A percentile compares a stretch with the other conserved stretches of the same genome.
Evolutionary conservation across 2,113 vertebrate genomes (phyloP).

Genomic region (crab-eating macaque (Macaca fascicularis)): DNA sequence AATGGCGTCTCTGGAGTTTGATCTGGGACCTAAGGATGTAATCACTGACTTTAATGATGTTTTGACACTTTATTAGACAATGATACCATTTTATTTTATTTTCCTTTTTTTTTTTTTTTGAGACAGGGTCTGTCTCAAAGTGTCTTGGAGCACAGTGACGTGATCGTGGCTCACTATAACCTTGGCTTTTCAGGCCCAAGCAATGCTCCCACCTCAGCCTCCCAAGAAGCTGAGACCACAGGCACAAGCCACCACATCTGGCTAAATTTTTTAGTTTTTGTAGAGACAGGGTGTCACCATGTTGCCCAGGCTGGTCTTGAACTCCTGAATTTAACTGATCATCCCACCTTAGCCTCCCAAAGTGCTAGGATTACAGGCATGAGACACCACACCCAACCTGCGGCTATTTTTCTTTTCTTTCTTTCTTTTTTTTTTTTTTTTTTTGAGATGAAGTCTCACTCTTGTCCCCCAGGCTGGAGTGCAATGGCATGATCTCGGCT

Average conservation of each 20-base stretch:
- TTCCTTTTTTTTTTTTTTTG: too few relatives aligned
- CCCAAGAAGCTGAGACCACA: neutral
- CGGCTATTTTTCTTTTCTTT: too few relatives aligned
- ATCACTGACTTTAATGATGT: neutral
- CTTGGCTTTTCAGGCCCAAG: neutral
- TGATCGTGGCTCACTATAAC: neutral
- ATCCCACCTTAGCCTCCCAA: too few relatives aligned
- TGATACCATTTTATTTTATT: too few relatives aligned
- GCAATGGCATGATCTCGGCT: too few relatives aligned
- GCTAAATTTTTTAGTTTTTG: neutral
- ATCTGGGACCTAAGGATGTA: neutral
- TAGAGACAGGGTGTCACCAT: too few relatives aligned
- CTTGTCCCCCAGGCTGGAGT: neutral
- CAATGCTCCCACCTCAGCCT: neutral
- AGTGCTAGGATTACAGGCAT: too few relatives aligned
- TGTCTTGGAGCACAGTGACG: neutral
- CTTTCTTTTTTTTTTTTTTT: neutral
- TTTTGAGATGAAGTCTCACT: neutral
- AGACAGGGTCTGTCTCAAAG: too few relatives aligned
- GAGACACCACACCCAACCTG: too few relatives aligned
- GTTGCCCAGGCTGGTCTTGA: too few relatives aligned
- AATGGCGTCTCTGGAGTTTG: neutral
- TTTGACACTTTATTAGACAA: neutral
- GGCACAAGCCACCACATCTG: neutral
- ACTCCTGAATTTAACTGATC: too few relatives aligned